Evolutionary conservation across 2,888 invertebrate genomes (phyloP).

Genomic region (Cryptus armator): DNA sequence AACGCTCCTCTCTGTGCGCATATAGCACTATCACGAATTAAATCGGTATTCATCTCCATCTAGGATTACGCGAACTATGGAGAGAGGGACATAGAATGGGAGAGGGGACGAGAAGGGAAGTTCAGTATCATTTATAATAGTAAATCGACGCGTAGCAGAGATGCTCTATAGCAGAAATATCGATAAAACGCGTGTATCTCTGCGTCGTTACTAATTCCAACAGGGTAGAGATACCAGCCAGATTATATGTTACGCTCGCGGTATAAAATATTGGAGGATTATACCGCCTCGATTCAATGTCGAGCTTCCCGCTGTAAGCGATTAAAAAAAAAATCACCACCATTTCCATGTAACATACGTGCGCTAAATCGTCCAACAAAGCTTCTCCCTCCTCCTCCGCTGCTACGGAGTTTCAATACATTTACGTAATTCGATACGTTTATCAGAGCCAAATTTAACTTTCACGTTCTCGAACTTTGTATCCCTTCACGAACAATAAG

Average conservation of each 20-base stretch:
- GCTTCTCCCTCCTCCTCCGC: neutral
- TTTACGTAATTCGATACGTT: conserved; percentile 19
- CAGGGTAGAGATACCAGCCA: neutral
- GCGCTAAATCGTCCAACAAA: conserved; percentile 25
- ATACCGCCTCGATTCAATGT: conserved; percentile 15
- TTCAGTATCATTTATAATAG: conserved; percentile 26
- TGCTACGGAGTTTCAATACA: neutral
- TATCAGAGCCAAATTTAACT: conserved; percentile 39
- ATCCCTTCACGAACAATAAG: conserved; percentile 19
- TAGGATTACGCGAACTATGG: neutral
- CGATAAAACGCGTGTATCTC: conserved; percentile 11
- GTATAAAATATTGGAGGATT: conserved; percentile 32
- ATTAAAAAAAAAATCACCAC: neutral
- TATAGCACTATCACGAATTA: conserved; percentile 8
- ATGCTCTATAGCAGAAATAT: neutral
- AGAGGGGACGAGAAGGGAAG: neutral
- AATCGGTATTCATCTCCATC: neutral
- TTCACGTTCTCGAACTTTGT: conserved; percentile 47
- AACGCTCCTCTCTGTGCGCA: neutral
- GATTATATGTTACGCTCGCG: conserved; percentile 17
- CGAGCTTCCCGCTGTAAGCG: conserved; percentile 4
- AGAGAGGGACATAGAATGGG: neutral
- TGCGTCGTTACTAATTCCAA: neutral
- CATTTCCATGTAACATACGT: conserved; percentile 21
- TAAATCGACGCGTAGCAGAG: conserved; percentile 27